These are phyloP conservation scores for Macrophya annulata DNA, from an alignment of 2,888 invertebrate genomes.

Conservation along the genomic window DNA sequence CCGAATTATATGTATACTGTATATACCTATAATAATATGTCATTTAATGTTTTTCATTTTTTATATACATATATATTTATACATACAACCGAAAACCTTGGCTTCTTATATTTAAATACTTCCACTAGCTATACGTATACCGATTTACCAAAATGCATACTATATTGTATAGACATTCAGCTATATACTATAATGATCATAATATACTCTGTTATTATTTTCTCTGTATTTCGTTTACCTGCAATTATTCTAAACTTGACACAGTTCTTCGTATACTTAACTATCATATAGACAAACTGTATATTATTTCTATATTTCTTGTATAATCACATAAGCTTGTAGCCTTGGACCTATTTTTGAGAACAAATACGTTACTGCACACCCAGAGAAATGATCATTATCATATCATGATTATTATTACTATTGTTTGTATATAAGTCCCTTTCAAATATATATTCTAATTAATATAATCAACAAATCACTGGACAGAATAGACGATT, in stretches of 20 bases:
- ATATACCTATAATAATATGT: not conserved
- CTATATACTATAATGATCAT: not conserved
- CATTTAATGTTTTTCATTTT: not conserved
- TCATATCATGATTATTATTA: not conserved
- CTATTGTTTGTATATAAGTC: not conserved
- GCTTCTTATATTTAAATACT: not conserved
- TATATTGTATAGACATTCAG: not conserved
- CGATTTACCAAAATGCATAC: not conserved
- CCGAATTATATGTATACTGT: not conserved
- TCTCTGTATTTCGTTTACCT: not conserved
- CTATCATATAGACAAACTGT: not conserved
- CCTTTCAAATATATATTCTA: no score
- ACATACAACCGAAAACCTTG: not conserved
- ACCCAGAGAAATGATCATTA: not conserved
- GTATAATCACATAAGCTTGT: not conserved
- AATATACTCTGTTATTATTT: not conserved
- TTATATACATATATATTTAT: no score
- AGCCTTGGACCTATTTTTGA: slow-evolving; percentile 3
- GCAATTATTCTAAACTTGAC: slow-evolving; percentile 44
- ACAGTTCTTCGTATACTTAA: not conserved
- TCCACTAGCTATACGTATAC: not conserved
- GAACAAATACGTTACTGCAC: not conserved
- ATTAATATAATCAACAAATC: no score
- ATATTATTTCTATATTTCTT: not conserved
- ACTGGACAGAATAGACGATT: no score